phyloP scores from a whole-genome alignment of 2,888 invertebrate species.

The Dicyrtoma fusca region DNA sequence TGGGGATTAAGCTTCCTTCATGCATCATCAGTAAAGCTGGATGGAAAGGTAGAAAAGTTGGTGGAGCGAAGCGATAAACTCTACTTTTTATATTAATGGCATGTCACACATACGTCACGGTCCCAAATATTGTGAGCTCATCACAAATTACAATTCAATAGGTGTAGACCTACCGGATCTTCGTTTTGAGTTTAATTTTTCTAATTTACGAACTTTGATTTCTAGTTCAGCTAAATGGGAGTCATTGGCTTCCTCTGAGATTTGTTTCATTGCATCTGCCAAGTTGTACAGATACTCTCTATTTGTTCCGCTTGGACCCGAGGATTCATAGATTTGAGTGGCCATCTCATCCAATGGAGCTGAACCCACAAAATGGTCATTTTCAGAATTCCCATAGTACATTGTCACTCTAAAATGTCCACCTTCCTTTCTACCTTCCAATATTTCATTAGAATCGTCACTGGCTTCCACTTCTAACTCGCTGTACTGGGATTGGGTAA shows the following conservation, averaged over 20 bases:
- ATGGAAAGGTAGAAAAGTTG: too few relatives aligned
- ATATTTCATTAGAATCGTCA: slow-evolving; percentile 4
- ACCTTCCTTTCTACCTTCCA: slow-evolving; percentile 20
- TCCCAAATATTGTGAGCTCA: too few relatives aligned
- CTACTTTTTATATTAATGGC: too few relatives aligned
- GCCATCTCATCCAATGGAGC: slow-evolving; percentile 80
- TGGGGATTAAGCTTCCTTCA: too few relatives aligned
- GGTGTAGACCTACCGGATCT: slow-evolving; percentile 27
- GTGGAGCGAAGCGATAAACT: too few relatives aligned
- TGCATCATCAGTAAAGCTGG: too few relatives aligned
- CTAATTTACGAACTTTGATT: slow-evolving; percentile 62
- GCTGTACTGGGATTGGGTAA: too few relatives aligned
- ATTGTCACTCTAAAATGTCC: slow-evolving; percentile 71
- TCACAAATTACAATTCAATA: slow-evolving; percentile 26
- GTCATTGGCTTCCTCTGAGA: slow-evolving; percentile 75
- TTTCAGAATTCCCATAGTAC: slow-evolving; percentile 80
- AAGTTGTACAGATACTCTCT: slow-evolving; percentile 88
- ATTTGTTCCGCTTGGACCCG: slow-evolving; percentile 88
- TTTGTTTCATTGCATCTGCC: slow-evolving; percentile 73
- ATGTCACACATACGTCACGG: too few relatives aligned
- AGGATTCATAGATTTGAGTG: slow-evolving; percentile 71
- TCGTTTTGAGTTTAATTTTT: not conserved
- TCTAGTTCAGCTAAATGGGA: slow-evolving; percentile 78
- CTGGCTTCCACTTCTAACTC: slow-evolving; percentile 19
- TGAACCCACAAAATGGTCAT: slow-evolving; percentile 77